phyloP scores from a whole-genome alignment of 2,113 vertebrate genomes.

The Phyllostomus discolor region DNA sequence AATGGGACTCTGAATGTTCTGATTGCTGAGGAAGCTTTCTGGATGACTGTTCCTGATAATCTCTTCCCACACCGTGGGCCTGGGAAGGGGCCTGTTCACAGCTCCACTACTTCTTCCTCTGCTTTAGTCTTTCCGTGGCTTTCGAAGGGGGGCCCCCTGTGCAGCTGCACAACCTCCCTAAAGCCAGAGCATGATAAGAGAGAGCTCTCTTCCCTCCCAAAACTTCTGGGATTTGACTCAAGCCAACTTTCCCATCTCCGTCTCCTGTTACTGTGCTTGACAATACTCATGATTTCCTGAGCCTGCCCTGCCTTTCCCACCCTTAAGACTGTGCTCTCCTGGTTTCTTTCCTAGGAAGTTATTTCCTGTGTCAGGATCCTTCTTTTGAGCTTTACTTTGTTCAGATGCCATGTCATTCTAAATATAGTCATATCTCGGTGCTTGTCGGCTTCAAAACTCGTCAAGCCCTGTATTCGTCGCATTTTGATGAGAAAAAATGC shows the following conservation, averaged over 20 bases:
- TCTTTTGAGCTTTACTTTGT: background rate
- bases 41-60: background rate
- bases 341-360: background rate
- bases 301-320: background rate
- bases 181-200: background rate
- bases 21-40: background rate
- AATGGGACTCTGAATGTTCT: background rate
- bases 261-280: background rate
- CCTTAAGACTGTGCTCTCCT: background rate
- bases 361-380: background rate
- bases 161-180: background rate
- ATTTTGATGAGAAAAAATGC: too few relatives aligned
- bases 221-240: background rate
- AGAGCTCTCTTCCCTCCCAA: background rate
- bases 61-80: background rate
- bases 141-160: background rate
- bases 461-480: too few relatives aligned
- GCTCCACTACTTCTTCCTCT: background rate
- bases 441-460: too few relatives aligned
- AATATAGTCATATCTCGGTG: background rate
- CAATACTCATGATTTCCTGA: background rate
- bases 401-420: background rate
- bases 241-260: background rate
- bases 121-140: background rate
- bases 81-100: background rate